Evolutionary conservation across 2,113 vertebrate genomes (phyloP).

Genomic region (Pygoscelis adeliae): DNA sequence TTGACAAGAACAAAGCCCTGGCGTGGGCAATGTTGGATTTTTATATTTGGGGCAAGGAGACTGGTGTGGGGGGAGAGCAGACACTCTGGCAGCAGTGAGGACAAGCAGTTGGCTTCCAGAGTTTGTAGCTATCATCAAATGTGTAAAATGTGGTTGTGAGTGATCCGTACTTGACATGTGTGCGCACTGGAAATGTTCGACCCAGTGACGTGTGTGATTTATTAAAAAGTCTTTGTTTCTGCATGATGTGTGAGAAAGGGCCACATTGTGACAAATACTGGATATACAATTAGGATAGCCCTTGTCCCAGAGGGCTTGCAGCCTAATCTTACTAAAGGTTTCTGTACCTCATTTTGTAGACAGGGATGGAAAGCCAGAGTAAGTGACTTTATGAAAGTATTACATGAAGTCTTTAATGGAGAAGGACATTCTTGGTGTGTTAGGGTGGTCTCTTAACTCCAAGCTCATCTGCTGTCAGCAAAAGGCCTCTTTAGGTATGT

Average conservation of each 20-base stretch:
- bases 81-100: not conserved
- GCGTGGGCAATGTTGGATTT: not conserved
- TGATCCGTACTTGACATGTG: not conserved
- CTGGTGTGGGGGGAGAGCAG: not conserved
- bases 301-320: not conserved
- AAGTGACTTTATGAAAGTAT: not conserved
- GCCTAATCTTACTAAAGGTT: not conserved
- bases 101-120: not conserved
- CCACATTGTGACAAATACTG: not conserved
- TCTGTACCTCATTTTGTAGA: not conserved
- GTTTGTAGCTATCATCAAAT: not conserved
- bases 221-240: not conserved
- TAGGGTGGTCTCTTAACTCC: not conserved
- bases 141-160: not conserved
- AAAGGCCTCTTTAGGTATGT: not conserved
- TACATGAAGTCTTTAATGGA: not conserved
- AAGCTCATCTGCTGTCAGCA: not conserved
- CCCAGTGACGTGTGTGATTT: not conserved
- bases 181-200: rapidly evolving
- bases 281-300: not conserved
- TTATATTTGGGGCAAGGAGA: not conserved
- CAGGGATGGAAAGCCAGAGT: not conserved
- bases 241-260: not conserved
- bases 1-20: not conserved
- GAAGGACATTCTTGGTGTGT: not conserved